Percentiles rank a stretch among this genome's conserved stretches.
Evolutionary conservation across 2,797 vertebrate species (phyloP).

Genomic region (Helarctos malayanus): DNA sequence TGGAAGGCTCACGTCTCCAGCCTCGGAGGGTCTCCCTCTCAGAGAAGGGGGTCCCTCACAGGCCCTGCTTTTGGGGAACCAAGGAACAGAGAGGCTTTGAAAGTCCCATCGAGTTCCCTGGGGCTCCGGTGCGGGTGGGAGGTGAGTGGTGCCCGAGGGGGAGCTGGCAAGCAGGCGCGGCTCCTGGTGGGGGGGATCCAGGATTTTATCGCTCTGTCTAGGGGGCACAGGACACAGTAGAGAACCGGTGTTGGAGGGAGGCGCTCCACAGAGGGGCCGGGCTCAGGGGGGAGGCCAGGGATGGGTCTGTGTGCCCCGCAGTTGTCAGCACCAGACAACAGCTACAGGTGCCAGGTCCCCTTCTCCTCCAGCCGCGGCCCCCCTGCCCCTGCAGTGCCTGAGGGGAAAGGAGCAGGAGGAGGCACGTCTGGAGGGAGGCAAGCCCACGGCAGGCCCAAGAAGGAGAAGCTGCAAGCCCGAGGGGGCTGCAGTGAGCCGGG

Average conservation of each 20-base stretch:
- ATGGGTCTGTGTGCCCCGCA: accelerated
- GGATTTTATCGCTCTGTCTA: accelerated
- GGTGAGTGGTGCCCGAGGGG: not conserved
- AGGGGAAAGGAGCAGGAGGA: not conserved
- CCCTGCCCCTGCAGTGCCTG: accelerated
- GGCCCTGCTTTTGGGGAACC: not conserved
- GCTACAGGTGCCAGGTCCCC: not conserved
- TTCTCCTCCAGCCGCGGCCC: accelerated
- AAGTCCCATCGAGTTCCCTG: accelerated
- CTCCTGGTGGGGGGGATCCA: not conserved
- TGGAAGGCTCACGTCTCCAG: not conserved
- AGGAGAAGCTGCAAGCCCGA: not conserved
- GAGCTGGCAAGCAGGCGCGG: not conserved
- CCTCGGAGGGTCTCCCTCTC: not conserved
- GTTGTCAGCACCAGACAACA: not conserved
- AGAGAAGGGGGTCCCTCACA: not conserved
- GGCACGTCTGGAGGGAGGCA: no score
- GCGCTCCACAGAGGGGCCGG: not conserved
- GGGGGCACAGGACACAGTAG: not conserved
- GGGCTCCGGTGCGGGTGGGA: not conserved
- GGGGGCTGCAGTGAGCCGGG: no score
- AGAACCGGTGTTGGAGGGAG: accelerated
- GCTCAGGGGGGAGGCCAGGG: accelerated
- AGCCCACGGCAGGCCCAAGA: accelerated
- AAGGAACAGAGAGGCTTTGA: not conserved